phyloP scores from a whole-genome alignment of 2,113 vertebrate genomes.

The Chaetura pelagica region DNA sequence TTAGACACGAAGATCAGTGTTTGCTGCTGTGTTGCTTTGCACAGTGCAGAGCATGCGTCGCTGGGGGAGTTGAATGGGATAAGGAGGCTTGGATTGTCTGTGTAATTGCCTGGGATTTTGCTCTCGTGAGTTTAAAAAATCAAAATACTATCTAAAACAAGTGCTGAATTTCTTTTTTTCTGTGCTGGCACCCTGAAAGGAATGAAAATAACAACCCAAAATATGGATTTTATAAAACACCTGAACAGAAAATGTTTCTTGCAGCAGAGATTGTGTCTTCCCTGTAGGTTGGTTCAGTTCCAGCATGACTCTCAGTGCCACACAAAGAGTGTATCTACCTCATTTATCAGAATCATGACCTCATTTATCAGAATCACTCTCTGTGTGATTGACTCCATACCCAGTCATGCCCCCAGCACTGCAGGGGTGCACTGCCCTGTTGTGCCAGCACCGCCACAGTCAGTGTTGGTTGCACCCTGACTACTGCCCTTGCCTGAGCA shows the following conservation, averaged over 20 bases:
- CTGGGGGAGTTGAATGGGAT: not conserved
- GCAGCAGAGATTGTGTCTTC: not conserved
- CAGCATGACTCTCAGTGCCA: not conserved
- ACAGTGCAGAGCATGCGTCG: not conserved
- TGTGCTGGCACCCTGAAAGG: not conserved
- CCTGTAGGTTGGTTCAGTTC: not conserved
- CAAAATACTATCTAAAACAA: not conserved
- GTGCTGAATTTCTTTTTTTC: not conserved
- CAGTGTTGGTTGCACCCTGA: not conserved
- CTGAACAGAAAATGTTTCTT: not conserved
- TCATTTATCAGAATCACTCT: not conserved
- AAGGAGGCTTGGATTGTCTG: not conserved
- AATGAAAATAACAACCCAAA: not conserved
- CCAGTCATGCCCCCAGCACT: not conserved
- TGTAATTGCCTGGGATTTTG: not conserved
- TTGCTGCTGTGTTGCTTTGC: not conserved
- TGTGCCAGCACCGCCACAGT: not conserved
- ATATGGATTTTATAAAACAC: not conserved
- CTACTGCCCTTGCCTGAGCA: not conserved
- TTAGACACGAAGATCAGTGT: not conserved
- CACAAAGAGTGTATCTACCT: not conserved
- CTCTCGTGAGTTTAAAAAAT: not conserved
- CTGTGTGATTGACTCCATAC: rapidly evolving
- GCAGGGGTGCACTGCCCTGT: not conserved
- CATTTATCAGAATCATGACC: not conserved